These are phyloP conservation scores for Watsonalla binaria DNA, from an alignment of 2,888 invertebrate species.

Conservation along the genomic window DNA sequence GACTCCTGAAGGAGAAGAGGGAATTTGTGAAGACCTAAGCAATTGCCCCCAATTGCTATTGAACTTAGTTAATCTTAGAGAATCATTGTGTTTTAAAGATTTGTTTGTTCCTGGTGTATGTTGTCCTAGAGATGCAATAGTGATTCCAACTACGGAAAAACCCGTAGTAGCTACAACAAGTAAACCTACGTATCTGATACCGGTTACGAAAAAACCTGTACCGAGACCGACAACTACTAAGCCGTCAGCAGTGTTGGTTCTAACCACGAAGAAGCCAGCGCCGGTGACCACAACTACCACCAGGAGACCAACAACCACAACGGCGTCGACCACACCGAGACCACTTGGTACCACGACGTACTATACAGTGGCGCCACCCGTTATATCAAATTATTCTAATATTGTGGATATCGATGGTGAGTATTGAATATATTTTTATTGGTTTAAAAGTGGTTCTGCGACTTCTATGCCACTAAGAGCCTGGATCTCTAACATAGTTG, in stretches of 20 bases:
- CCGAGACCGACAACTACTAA: slow-evolving; percentile 42
- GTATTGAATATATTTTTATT: slow-evolving; percentile 7
- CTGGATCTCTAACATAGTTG: no score
- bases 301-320: slow-evolving; percentile 39
- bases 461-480: no score
- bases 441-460: no score
- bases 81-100: slow-evolving; percentile 94
- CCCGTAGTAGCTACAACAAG: slow-evolving; percentile 55
- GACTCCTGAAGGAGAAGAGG: slow-evolving; percentile 88
- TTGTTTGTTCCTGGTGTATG: slow-evolving; percentile 95
- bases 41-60: slow-evolving; percentile 91
- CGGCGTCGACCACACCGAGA: slow-evolving; percentile 37
- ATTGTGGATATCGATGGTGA: slow-evolving; percentile 76
- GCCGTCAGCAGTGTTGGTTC: slow-evolving; percentile 48
- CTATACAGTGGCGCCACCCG: slow-evolving; percentile 62
- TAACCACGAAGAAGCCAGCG: slow-evolving; percentile 51
- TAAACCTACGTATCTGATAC: slow-evolving; percentile 63
- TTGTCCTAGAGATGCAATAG: slow-evolving; percentile 82
- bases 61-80: slow-evolving; percentile 88
- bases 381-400: slow-evolving; percentile 67
- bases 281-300: slow-evolving; percentile 42
- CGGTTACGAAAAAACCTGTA: slow-evolving; percentile 57
- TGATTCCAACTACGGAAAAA: slow-evolving; percentile 47
- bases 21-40: slow-evolving; percentile 92
- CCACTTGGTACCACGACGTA: slow-evolving; percentile 62